Evolutionary conservation across 2,113 vertebrate species (phyloP), one percentile per base, ranked within the genome.

Genomic region (Gorsachius goisagi): DNA sequence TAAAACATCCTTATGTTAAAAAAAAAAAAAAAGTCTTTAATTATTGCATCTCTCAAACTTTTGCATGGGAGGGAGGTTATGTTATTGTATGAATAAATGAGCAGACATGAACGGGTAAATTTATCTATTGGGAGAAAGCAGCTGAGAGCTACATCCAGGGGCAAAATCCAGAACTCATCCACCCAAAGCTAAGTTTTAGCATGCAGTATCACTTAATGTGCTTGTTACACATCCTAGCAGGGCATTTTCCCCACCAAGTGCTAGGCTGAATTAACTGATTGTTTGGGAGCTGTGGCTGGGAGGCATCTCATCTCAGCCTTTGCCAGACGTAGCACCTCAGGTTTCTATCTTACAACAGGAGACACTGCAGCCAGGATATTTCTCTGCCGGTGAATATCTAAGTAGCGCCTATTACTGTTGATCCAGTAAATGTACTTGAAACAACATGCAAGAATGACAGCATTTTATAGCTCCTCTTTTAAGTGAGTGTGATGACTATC

Each of bases 361-460:
- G 15, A 66, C 49, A 10, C 35, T 73, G 37, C 49, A 58, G n/a
- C 52, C 45, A 47, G 56, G 33, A 9, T 69, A 45, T 87, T 93
- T 77, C 39, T 91, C 60, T 86, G n/a, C 33, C 74, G 50, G 67
- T 82, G 82, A 79, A 30, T 82, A 63, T 76, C 60, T 88, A 63
- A 88, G 82, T 35, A 77, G 39, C 55, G 6, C 47, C 15, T 74
- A 3, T 33, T 66, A 12, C 28, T 77, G 63, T 94, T 86, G 60
- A 74, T 84, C 21, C 60, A 74, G 72, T 56, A 84, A 84, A 78
- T 49, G 56, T 90, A 69, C 92, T 94, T 91, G 95, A 92, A 92
- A 85, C 64, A 90, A 89, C 90, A 91, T 81, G 89, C 86, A 92
- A 52, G 50, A 89, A 85, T 89, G 80, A 88, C 64, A 90, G 28